Evolutionary conservation across 2,888 invertebrate genomes (phyloP).

Genomic region (Lycocerus yunnanus): DNA sequence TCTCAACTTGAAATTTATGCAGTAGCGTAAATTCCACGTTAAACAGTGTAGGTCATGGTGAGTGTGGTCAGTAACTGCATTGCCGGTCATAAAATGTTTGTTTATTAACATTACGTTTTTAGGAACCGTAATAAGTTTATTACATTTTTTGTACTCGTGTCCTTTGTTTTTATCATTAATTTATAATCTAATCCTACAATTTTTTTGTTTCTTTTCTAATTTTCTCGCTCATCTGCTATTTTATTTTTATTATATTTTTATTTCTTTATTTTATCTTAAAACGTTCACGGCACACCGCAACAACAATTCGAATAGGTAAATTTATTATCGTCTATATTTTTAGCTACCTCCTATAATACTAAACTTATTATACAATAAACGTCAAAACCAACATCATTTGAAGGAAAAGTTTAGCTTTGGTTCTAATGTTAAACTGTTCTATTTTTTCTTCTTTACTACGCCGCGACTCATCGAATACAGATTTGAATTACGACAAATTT

Average conservation of each 20-base stretch:
- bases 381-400: not conserved
- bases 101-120: no score
- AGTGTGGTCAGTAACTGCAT: no score
- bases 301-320: not conserved
- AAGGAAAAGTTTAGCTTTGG: not conserved
- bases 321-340: not conserved
- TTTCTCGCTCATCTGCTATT: not conserved
- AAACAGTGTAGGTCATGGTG: no score
- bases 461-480: conserved; percentile 13
- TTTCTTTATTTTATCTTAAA: not conserved
- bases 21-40: no score
- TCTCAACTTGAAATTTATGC: no score
- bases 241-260: not conserved
- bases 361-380: not conserved
- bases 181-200: no score
- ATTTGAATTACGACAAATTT: conserved; percentile 18
- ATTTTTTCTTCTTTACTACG: conserved; percentile 14
- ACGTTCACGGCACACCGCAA: no score
- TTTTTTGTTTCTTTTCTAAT: not conserved
- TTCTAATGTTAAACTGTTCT: not conserved
- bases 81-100: no score
- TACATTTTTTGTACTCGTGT: no score
- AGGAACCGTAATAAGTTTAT: no score
- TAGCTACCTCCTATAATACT: not conserved
- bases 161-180: no score